Conservation (phyloP, 2,888 invertebrate species). For the Scaptomyza flava region DNA sequence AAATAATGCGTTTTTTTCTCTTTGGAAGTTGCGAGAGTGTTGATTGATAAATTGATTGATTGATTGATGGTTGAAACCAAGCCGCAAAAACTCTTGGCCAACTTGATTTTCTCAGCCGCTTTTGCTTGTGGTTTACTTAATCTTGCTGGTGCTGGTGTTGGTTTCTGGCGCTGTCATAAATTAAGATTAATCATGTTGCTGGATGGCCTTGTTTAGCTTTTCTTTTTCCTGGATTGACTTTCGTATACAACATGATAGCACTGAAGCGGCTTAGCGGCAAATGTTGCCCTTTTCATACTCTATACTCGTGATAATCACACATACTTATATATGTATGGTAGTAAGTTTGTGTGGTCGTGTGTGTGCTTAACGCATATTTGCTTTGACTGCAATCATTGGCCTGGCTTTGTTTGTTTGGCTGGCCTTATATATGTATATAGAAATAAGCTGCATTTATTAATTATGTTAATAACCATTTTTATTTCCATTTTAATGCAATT, state of each 20-base stretch:
- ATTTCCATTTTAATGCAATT: background rate
- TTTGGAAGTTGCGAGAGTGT: slow-evolving; percentile 5
- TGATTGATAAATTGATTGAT: slow-evolving; percentile 68
- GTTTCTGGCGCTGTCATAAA: slow-evolving; percentile 67
- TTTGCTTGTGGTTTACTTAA: slow-evolving; percentile 6
- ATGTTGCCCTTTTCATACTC: slow-evolving; percentile 20
- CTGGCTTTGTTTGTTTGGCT: background rate
- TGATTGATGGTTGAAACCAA: slow-evolving; percentile 60
- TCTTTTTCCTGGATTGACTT: slow-evolving; percentile 37
- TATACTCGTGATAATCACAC: background rate
- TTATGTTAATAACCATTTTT: background rate
- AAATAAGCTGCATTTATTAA: too few relatives aligned
- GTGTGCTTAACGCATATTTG: slow-evolving; percentile 25
- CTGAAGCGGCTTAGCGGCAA: slow-evolving; percentile 72
- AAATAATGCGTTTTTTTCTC: slow-evolving; percentile 18
- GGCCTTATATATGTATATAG: too few relatives aligned
- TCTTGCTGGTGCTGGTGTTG: slow-evolving; percentile 5
- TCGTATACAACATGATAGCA: slow-evolving; percentile 67
- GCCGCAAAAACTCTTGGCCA: slow-evolving; percentile 19
- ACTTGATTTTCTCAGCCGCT: slow-evolving; percentile 30
- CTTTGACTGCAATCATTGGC: slow-evolving; percentile 24
- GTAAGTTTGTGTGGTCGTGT: background rate
- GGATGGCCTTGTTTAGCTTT: slow-evolving; percentile 45
- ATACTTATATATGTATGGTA: background rate
- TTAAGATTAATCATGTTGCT: slow-evolving; percentile 77